A percentile compares a stretch with the other conserved stretches of the same genome.
These are phyloP conservation scores for Spodoptera littoralis DNA, from an alignment of 2,888 invertebrate genomes.

Conservation along the genomic window DNA sequence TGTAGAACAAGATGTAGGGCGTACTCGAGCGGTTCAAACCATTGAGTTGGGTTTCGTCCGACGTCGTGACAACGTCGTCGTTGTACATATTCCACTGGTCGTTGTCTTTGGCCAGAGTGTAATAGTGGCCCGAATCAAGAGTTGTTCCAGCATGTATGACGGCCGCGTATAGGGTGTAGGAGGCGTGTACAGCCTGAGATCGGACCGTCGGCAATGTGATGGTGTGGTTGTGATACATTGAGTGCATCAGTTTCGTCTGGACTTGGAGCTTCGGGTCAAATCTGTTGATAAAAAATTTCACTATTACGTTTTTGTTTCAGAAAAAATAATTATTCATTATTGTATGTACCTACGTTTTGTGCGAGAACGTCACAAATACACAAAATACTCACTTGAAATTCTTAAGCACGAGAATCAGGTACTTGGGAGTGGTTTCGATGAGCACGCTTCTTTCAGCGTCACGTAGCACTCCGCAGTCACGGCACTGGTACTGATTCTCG, in stretches of 20 bases:
- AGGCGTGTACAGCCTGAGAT: conserved; percentile 70
- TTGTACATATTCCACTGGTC: conserved; percentile 94
- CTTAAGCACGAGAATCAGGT: conserved; percentile 94
- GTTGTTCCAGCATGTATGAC: conserved; percentile 95
- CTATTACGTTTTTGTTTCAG: conserved; percentile 18
- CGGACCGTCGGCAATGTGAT: conserved; percentile 83
- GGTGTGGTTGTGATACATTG: conserved; percentile 89
- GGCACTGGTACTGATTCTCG: conserved; percentile 94
- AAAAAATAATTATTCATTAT: no score
- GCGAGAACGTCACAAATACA: no score
- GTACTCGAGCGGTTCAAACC: conserved; percentile 92
- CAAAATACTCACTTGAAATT: conserved; percentile 89
- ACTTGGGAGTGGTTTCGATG: conserved; percentile 92
- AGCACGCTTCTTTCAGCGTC: conserved; percentile 91
- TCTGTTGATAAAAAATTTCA: conserved; percentile 59
- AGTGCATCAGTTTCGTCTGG: conserved; percentile 94
- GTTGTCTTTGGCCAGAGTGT: conserved; percentile 93
- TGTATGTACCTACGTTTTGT: no score
- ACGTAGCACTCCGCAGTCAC: conserved; percentile 91
- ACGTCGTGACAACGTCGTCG: conserved; percentile 91
- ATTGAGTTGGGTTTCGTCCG: conserved; percentile 90
- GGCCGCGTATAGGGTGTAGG: conserved; percentile 93
- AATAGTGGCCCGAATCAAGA: conserved; percentile 96
- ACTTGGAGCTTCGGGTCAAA: conserved; percentile 87
- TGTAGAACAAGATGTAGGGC: conserved; percentile 95